phyloP scores from a whole-genome alignment of 2,888 invertebrate genomes.

The Sesia apiformis region DNA sequence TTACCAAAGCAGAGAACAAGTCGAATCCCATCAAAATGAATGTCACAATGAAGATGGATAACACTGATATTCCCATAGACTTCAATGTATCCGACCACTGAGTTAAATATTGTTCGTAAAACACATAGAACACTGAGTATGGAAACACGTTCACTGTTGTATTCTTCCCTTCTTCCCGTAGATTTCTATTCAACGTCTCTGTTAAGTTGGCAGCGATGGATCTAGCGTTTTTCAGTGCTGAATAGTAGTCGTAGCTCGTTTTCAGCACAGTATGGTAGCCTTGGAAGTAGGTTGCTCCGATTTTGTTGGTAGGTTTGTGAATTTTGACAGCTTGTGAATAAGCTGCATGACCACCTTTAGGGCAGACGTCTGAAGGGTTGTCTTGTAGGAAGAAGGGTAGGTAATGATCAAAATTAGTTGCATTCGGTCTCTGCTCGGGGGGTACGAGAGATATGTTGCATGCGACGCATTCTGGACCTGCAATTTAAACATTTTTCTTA shows the following conservation, averaged over 20 bases:
- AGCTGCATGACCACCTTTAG: conserved; percentile 90
- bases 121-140: conserved; percentile 97
- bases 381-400: conserved; percentile 88
- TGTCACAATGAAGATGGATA: conserved; percentile 95
- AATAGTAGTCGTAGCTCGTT: conserved; percentile 91
- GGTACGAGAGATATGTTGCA: conserved; percentile 70
- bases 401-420: conserved; percentile 79
- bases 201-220: conserved; percentile 88
- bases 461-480: conserved; percentile 32
- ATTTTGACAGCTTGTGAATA: conserved; percentile 84
- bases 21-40: conserved; percentile 95
- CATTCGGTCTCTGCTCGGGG: conserved; percentile 74
- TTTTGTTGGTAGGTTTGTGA: conserved; percentile 47
- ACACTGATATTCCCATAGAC: conserved; percentile 90
- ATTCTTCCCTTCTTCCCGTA: conserved; percentile 57
- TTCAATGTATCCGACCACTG: conserved; percentile 94
- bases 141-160: conserved; percentile 83
- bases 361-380: conserved; percentile 82
- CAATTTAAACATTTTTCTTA: neutral
- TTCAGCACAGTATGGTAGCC: conserved; percentile 95
- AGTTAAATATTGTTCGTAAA: conserved; percentile 98
- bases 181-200: conserved; percentile 78
- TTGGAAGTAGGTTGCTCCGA: conserved; percentile 86
- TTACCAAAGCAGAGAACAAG: conserved; percentile 85
- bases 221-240: conserved; percentile 88